Conservation (phyloP, 2,113 vertebrate genomes). For the Eulemur macaco region DNA sequence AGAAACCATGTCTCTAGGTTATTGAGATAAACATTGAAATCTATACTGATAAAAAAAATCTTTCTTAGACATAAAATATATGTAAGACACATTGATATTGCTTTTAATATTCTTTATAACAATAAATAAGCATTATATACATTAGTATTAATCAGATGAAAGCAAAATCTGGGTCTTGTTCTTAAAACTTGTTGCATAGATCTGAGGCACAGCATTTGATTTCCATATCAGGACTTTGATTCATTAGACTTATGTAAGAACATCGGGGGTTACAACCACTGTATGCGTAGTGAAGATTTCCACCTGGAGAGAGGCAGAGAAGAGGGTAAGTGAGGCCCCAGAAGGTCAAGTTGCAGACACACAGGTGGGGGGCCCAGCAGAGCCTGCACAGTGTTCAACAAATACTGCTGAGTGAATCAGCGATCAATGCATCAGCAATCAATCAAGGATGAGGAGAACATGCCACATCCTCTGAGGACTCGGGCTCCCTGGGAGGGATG, state of each 20-base stretch:
- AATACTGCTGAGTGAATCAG: background rate
- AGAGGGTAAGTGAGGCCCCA: background rate
- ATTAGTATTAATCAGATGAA: background rate
- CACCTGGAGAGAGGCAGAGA: background rate
- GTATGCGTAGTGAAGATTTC: too few species aligned
- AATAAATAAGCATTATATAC: background rate
- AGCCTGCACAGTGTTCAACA: background rate
- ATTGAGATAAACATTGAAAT: too few species aligned
- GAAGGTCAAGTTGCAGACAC: background rate
- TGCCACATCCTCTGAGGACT: too few species aligned
- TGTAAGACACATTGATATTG: background rate
- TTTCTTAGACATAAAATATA: background rate
- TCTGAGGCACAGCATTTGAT: background rate
- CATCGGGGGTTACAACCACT: too few species aligned
- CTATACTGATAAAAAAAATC: background rate
- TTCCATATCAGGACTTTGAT: too few species aligned
- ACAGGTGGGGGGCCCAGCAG: background rate
- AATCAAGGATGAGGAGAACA: too few species aligned
- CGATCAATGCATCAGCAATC: background rate
- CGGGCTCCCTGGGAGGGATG: too few species aligned
- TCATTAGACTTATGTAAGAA: too few species aligned
- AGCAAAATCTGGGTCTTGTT: background rate
- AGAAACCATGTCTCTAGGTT: background rate
- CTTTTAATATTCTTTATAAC: background rate
- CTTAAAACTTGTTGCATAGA: slow-evolving; percentile 15